Base-by-base conservation (phyloP, 2,113 vertebrate species). In the Emberiza fucata region DNA sequence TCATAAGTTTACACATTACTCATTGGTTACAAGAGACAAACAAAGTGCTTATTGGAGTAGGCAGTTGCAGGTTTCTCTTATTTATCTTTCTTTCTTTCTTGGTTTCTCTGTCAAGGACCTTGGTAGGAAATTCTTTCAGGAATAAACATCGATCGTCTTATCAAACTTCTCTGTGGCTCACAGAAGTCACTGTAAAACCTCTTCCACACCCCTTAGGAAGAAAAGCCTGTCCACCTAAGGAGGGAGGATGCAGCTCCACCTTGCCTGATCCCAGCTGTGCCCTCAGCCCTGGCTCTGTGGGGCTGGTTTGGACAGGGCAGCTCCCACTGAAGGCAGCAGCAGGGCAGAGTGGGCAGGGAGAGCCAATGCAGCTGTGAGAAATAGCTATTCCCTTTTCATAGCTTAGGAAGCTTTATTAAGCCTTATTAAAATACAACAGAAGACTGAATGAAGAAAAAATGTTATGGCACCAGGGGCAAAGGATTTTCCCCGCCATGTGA, bases 151-250 rank as follows among this genome's bases (percentile, higher is more conserved):
- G 8, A 57, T 22, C 20, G 13, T 23, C 54, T 57, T 14, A 9
- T 57, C 33, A n/a, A 14, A 57, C 33, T 57, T 57, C 13, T 4
- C 33, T n/a, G 20, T 22, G 54, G 54, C 33, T 57, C 33, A 57
- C 33, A 57, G 56, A n/a, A 57, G 33, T 57, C 1, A 1, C 21
- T 57, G 56, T 57, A 24, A 57, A 57, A 24, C 22, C 13, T 35
- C 22, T 57, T 57, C 22, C 33, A 24, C 33, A 16, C 4, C 2
- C 22, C 53, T 9, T n/a, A 25, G 42, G 71, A 57, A 68, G 45
- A 0, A 0, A 37, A 11, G 23, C 14, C 65, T 37, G 39, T 33
- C 70, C 19, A 5, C 6, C 29, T 27, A 45, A 63, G 50, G 31
- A n/a, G 63, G 8, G 29, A 80, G 50, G 5, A 48, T 7, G 31